A percentile compares a stretch with the other conserved stretches of the same genome.
Conservation (phyloP, 2,888 invertebrate genomes). For the Vanessa cardui region DNA sequence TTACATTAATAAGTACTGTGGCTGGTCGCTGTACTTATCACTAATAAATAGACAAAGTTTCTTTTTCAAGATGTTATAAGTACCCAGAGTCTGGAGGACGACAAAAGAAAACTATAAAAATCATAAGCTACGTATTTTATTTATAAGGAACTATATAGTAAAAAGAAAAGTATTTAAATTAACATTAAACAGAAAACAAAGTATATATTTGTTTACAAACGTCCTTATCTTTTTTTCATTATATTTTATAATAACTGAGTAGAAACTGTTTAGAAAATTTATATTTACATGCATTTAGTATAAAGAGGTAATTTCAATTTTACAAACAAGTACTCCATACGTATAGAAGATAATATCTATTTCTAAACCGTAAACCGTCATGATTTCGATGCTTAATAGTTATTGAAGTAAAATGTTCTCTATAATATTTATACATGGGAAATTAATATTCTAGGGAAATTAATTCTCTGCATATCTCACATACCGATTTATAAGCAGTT, state of each 20-base stretch:
- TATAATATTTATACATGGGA: no score
- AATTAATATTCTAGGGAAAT: no score
- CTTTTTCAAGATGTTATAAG: conserved; percentile 39
- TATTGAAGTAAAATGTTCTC: no score
- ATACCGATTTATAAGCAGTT: no score
- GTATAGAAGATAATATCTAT: no score
- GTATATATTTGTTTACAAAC: background rate
- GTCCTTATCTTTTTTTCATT: no score
- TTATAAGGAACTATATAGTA: background rate
- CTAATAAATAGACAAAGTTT: conserved; percentile 36
- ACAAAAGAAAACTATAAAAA: conserved; percentile 41
- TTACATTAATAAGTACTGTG: conserved; percentile 57
- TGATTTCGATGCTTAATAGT: no score
- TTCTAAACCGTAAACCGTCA: no score
- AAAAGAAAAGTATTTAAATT: background rate
- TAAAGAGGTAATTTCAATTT: no score
- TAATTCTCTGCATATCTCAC: no score
- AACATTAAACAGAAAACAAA: background rate
- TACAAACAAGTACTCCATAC: no score
- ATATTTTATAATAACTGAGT: background rate
- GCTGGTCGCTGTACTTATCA: background rate
- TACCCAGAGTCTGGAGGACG: conserved; percentile 33
- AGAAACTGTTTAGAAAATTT: background rate
- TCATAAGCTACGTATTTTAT: conserved; percentile 29
- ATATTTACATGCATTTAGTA: no score